Evolutionary conservation across 2,797 vertebrate species (phyloP), one percentile per base, ranked within the genome.

Genomic region (Falco biarmicus): DNA sequence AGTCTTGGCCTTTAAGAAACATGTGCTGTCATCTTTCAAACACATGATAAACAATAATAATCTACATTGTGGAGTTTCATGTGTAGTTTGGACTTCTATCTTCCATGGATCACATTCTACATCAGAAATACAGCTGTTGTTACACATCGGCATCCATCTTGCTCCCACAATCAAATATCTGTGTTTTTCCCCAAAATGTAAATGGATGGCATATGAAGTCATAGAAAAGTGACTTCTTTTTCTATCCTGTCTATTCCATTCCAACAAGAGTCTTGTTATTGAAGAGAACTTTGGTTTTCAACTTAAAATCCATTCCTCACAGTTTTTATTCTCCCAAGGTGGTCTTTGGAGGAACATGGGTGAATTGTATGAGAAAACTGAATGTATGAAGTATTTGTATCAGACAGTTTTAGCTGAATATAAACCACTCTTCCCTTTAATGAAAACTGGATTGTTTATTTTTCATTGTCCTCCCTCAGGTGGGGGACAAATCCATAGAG

Each of bases 11-110:
- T 66, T 43, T 21, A 43, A 45, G 20, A 68, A 77, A 26, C 3
- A 0, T 10, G 4, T 6, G 3, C 10, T 77, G 6, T 11, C 3
- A 7, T 26, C 17, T 53, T 69, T 57, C 22, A 45, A 89, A 63
- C 12, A 17, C 5, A 37, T 39, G 51, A 17, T 29, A 32, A 61
- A 37, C 29, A 10, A 13, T 21, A 63, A 45, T 20, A 54, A 59
- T 18, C 2, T 22, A n/a, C 6, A n/a, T 1, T 15, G 4, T 13
- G 12, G 15, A 29, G 2, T 76, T 64, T 32, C 13, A 9, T 2
- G 0, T 37, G 15, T 19, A 11, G 7, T 50, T 68, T 25, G 4
- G 59, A 5, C 6, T 59, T 82, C 29, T 63, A 4, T 51, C 17
- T 70, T 81, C 21, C 15, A 34, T 73, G 19, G 26, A 69, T 6